Percentiles rank a stretch among this genome's conserved stretches.
These are phyloP conservation scores for Leuciscus idus DNA, from an alignment of 2,113 vertebrate species.

Conservation along the genomic window DNA sequence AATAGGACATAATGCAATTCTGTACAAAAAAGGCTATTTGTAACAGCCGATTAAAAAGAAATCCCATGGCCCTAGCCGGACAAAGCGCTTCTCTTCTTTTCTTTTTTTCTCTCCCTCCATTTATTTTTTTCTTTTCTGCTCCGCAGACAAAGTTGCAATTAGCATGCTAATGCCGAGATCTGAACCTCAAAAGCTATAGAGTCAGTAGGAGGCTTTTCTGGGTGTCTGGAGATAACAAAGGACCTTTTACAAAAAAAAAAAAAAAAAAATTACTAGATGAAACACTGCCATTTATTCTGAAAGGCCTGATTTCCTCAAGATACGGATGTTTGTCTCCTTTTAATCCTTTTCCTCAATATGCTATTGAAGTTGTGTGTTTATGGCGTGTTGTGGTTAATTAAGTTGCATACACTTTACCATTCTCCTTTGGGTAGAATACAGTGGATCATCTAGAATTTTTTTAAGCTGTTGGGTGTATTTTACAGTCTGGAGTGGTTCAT, in stretches of 20 bases:
- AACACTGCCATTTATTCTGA: slow-evolving; percentile 63
- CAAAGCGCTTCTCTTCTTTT: slow-evolving; percentile 53
- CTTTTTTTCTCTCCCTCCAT: background rate
- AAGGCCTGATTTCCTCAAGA: slow-evolving; percentile 66
- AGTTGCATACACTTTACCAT: slow-evolving; percentile 59
- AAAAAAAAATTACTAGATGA: slow-evolving; percentile 54
- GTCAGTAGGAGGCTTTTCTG: slow-evolving; percentile 67
- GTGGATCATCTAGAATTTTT: slow-evolving; percentile 61
- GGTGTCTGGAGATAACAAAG: slow-evolving; percentile 72
- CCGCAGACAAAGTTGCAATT: slow-evolving; percentile 67
- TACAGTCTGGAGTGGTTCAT: slow-evolving; percentile 66
- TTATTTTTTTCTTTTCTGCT: slow-evolving; percentile 52
- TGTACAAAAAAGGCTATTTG: slow-evolving; percentile 60
- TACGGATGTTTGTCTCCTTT: slow-evolving; percentile 59
- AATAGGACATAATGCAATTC: slow-evolving; percentile 57
- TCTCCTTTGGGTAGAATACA: slow-evolving; percentile 49
- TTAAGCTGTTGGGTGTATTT: slow-evolving; percentile 62
- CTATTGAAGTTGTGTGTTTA: slow-evolving; percentile 65
- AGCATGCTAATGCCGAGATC: slow-evolving; percentile 69
- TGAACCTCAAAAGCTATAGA: slow-evolving; percentile 67
- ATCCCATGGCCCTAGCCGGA: slow-evolving; percentile 51
- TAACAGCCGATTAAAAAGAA: slow-evolving; percentile 35
- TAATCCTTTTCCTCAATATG: slow-evolving; percentile 55
- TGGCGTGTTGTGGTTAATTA: slow-evolving; percentile 70
- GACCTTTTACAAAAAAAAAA: slow-evolving; percentile 62